Base-by-base conservation (phyloP, 2,888 invertebrate species). In the Leptinotarsa haldemani region DNA sequence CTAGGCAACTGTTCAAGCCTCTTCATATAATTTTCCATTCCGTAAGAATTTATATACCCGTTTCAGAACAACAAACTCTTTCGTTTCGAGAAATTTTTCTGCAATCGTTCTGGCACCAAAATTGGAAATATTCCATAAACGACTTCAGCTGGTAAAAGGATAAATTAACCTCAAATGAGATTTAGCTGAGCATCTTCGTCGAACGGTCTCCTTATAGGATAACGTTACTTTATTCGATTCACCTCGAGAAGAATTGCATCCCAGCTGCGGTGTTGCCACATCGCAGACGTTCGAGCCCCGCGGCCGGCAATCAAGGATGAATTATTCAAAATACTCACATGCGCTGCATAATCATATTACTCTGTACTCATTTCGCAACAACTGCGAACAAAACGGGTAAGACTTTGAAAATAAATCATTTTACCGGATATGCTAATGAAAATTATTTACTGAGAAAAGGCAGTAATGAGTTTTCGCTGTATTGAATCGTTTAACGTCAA, bases 171-270 rank as follows among this genome's bases (percentile, higher is more conserved):
- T 53, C 70, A 65, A 73, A 73, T 70, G 68, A 75, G 73, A 70
- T 73, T 73, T 71, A 70, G 72, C 70, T 53, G 48, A 75, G 75
- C 67, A 74, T 67, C 72, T 56, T 66, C 70, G 68, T 18, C 68
- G 22, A 71, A 71, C 69, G 75, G 63, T 68, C 69, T 18, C 63
- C 20, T 69, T 75, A 71, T 74, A 79, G 25, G 50, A 30, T 25
- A 80, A 81, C 80, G 80, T 79, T 81, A 81, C 79, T 80, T 80
- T 77, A 77, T 78, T 77, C 79, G 79, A 74, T 80, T 79, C 80
- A 80, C 80, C 80, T 78, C 77, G 73, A 78, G 52, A 65, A 64
- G 50, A 30, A 64, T 68, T 47, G 74, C 50, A 47, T 47, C 61
- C 25, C 58, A 25, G 20, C 58, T 13, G 4, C 40, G 40, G 40